phyloP scores from a whole-genome alignment of 1,140 invertebrate genomes.

The Watersipora subatra region DNA sequence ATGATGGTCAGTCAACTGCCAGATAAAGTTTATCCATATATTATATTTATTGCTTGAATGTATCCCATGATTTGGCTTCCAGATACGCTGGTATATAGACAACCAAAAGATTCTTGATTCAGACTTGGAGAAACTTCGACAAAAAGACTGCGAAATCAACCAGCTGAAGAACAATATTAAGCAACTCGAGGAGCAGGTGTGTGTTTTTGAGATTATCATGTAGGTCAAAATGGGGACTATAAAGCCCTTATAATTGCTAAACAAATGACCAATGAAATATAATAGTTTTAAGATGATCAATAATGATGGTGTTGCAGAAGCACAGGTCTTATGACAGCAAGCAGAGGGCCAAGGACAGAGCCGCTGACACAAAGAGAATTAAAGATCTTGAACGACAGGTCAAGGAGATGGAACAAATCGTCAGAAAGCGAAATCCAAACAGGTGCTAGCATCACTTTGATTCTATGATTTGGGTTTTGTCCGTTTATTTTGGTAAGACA shows the following conservation, averaged over 20 bases:
- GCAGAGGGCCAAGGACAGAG: slow-evolving; percentile 23
- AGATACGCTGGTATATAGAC: slow-evolving; percentile 35
- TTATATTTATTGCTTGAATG: neutral
- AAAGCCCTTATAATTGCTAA: too few species aligned
- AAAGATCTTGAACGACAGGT: slow-evolving; percentile 37
- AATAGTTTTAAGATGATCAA: neutral
- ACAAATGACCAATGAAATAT: too few species aligned
- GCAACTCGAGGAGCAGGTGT: slow-evolving; percentile 29
- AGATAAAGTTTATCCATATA: too few species aligned
- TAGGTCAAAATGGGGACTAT: neutral
- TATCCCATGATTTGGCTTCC: neutral
- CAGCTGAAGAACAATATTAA: slow-evolving; percentile 27
- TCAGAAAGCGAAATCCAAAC: slow-evolving; percentile 30
- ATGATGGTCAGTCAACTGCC: too few species aligned
- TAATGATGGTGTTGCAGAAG: neutral
- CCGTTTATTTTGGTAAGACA: too few species aligned
- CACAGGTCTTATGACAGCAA: slow-evolving; percentile 20
- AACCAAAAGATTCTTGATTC: slow-evolving; percentile 34
- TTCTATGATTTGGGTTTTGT: too few species aligned
- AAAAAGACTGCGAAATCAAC: slow-evolving; percentile 26
- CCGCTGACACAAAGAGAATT: slow-evolving; percentile 29
- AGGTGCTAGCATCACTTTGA: too few species aligned
- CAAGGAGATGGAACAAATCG: slow-evolving; percentile 35
- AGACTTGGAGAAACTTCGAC: slow-evolving; percentile 18
- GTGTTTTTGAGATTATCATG: neutral